Evolutionary conservation across 2,888 invertebrate genomes (phyloP).

Genomic region (Agrotis puta): DNA sequence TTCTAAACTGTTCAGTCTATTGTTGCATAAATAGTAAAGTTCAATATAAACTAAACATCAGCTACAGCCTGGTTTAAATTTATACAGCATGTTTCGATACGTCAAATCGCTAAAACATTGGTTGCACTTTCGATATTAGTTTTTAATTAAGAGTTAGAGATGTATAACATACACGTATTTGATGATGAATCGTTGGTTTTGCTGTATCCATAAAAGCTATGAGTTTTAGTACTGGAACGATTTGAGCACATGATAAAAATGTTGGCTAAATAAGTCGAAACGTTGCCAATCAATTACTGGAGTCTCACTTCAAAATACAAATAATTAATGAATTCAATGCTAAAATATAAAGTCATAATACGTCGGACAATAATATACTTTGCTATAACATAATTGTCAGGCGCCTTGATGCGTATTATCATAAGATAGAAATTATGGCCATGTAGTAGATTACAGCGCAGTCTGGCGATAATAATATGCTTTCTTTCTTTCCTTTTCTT

Average conservation of each 20-base stretch:
- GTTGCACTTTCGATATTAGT: constrained; percentile 14
- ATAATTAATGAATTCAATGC: too few species aligned
- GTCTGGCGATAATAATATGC: too few species aligned
- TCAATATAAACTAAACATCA: constrained; percentile 1
- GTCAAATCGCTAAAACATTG: background rate
- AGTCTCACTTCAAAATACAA: too few species aligned
- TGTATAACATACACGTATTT: background rate
- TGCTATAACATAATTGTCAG: background rate
- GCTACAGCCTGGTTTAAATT: constrained; percentile 2
- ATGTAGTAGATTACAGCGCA: too few species aligned
- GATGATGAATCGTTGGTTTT: background rate
- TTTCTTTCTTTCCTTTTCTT: too few species aligned
- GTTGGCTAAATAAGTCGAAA: too few species aligned
- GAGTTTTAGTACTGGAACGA: background rate
- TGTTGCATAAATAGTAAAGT: constrained; percentile 5
- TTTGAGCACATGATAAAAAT: too few species aligned
- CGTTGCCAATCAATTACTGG: too few species aligned
- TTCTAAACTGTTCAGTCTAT: background rate
- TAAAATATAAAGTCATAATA: too few species aligned
- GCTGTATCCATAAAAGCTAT: background rate
- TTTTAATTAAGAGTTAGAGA: constrained; percentile 21
- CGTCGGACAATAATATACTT: too few species aligned
- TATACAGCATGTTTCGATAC: constrained; percentile 4
- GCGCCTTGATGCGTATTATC: background rate
- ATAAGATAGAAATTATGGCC: too few species aligned